phyloP scores from a whole-genome alignment of 1,140 invertebrate species.

The Bombus fervidus region DNA sequence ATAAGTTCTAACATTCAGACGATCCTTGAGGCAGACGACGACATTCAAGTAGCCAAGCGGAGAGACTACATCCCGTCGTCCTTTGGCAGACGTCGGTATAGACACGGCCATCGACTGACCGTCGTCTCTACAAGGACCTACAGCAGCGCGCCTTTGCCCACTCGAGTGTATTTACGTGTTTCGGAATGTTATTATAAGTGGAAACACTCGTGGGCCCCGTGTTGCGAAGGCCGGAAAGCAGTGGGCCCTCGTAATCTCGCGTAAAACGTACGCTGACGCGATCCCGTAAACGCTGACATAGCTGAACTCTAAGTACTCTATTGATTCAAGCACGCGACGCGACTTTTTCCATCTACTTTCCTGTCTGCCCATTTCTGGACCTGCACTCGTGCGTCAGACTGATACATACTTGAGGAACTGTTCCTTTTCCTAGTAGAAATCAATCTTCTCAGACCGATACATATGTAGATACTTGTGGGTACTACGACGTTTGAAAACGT shows the following conservation, averaged over 20 bases:
- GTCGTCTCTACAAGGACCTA: conserved; percentile 72
- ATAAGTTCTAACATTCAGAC: not conserved
- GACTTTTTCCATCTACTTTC: conserved; percentile 11
- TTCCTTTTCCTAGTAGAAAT: not conserved
- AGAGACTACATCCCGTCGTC: conserved; percentile 52
- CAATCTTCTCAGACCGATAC: not conserved
- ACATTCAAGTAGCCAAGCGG: conserved; percentile 53
- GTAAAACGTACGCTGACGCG: conserved; percentile 30
- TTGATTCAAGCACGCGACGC: conserved; percentile 45
- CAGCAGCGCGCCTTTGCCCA: conserved; percentile 70
- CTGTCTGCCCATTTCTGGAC: conserved; percentile 34
- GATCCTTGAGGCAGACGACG: conserved; percentile 46
- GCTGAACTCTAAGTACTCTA: conserved; percentile 29
- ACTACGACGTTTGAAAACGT: too few species aligned
- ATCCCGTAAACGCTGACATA: conserved; percentile 14
- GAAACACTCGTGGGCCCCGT: conserved; percentile 67
- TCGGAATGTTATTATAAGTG: conserved; percentile 79
- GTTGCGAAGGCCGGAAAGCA: conserved; percentile 20
- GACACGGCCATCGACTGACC: conserved; percentile 56
- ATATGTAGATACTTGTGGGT: not conserved
- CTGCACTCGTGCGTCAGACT: not conserved
- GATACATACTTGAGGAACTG: not conserved
- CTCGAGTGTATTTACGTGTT: conserved; percentile 78
- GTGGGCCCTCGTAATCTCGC: not conserved
- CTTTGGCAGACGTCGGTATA: conserved; percentile 64